Base-by-base conservation (phyloP, 2,888 invertebrate genomes). In the Biston stratarius region DNA sequence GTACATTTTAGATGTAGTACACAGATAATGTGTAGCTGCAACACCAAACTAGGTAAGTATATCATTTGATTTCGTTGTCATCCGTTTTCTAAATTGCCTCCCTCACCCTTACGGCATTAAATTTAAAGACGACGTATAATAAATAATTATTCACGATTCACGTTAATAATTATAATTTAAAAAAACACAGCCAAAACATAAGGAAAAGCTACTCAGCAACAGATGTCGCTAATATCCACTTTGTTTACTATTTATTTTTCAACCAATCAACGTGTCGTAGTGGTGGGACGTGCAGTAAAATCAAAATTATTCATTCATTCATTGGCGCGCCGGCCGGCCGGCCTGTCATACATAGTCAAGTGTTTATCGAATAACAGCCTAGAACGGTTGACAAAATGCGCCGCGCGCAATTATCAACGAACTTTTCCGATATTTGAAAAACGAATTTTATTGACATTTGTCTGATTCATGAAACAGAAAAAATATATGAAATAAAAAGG, bases 361-460 rank as follows among this genome's bases (percentile, higher is more conserved):
- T 53, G 61, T 10, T 44, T 52, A 33, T 53, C 71, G 70, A 73
- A 63, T 66, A 71, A 74, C 63, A 68, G 71, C 53, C 11, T 6
- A 52, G 52, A 66, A 69, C 73, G 70, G 78, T 71, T 59, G 47
- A 77, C 77, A 80, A 79, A 77, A 83, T 83, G 80, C 72, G 51
- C 75, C 76, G 78, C 85, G 87, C 88, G 88, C 84, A 83, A 79
- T 80, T 79, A 81, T 42, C 87, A 90, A 91, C 92, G 92, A 92
- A 91, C 89, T 86, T 78, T 83, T 89, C 88, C 89, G 88, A 90
- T 80, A 74, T 89, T 91, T 87, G 72, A 83, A 85, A 85, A 83
- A 85, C 87, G 84, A 87, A 82, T 78, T 83, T 58, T 47, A 58
- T 48, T 90, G 88, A 88, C 87, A 85, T 83, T 88, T 87, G 14